Percentiles rank a stretch among this genome's conserved stretches.
Evolutionary conservation across 1,140 invertebrate genomes (phyloP).

Genomic region (Helicorthomorpha holstii): DNA sequence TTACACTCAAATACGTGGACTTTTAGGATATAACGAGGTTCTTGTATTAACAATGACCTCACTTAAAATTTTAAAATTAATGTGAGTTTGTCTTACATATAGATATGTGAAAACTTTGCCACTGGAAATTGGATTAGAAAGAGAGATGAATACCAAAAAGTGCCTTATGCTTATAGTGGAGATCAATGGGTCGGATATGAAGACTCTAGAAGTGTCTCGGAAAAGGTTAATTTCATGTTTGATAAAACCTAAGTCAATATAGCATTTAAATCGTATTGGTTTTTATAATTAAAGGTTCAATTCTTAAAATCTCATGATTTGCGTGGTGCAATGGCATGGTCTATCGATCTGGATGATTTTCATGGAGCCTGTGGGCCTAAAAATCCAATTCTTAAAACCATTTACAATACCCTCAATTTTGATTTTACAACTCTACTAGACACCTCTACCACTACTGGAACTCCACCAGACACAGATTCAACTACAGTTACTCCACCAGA

Average conservation of each 20-base stretch:
- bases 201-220: constrained; percentile 61
- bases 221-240: constrained; percentile 31
- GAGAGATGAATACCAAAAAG: constrained; percentile 83
- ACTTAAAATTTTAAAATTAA: background rate
- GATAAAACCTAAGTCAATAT: no score
- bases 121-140: constrained; percentile 52
- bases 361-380: background rate
- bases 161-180: constrained; percentile 56
- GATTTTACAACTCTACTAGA: background rate
- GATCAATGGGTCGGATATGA: constrained; percentile 87
- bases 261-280: constrained; percentile 15
- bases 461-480: constrained; percentile 1
- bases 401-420: background rate
- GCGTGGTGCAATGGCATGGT: constrained; percentile 81
- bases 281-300: background rate
- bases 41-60: background rate
- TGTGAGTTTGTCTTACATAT: constrained; percentile 11
- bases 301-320: constrained; percentile 33
- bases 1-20: constrained; percentile 20
- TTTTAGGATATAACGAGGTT: constrained; percentile 30
- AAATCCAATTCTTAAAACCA: background rate
- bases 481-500: no score
- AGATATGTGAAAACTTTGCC: constrained; percentile 63
- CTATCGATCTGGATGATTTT: constrained; percentile 30
- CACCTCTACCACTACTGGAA: background rate